Evolutionary conservation across 2,113 vertebrate genomes (phyloP).

Genomic region (Anoplopoma fimbria): DNA sequence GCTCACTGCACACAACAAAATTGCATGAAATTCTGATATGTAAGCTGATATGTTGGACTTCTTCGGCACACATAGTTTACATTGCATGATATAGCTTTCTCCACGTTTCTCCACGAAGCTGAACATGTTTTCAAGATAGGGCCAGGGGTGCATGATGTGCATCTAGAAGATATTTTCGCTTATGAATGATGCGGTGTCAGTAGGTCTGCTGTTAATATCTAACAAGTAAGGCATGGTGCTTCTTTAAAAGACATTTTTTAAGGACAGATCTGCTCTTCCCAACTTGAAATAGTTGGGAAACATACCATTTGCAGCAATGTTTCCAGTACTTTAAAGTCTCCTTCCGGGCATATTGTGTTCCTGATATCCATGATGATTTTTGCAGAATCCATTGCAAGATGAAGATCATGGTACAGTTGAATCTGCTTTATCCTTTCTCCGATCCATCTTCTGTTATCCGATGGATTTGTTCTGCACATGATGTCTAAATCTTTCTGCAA

Average conservation of each 20-base stretch:
- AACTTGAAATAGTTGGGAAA: background rate
- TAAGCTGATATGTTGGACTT: too few species aligned
- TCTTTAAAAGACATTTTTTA: background rate
- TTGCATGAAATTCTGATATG: too few species aligned
- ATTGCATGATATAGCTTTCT: too few species aligned
- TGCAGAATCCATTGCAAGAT: slow-evolving; percentile 83
- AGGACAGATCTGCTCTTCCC: background rate
- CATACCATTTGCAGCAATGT: slow-evolving; percentile 81
- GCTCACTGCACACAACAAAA: too few species aligned
- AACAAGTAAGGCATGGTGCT: background rate
- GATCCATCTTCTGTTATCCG: slow-evolving; percentile 78
- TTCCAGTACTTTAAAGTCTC: slow-evolving; percentile 84
- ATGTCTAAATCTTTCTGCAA: slow-evolving; percentile 76
- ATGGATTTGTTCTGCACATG: slow-evolving; percentile 71
- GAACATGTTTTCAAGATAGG: too few species aligned
- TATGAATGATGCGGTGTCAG: background rate
- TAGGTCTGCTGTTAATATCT: background rate
- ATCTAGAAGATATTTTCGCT: background rate
- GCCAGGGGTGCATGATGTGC: too few species aligned
- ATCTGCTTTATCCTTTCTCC: slow-evolving; percentile 84
- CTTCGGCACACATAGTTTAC: too few species aligned
- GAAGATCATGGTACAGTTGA: slow-evolving; percentile 86
- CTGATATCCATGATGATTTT: slow-evolving; percentile 82
- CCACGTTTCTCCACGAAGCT: too few species aligned
- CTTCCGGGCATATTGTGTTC: slow-evolving; percentile 80